Conservation (phyloP, 2,888 invertebrate genomes). For the Napeogenes inachia region DNA sequence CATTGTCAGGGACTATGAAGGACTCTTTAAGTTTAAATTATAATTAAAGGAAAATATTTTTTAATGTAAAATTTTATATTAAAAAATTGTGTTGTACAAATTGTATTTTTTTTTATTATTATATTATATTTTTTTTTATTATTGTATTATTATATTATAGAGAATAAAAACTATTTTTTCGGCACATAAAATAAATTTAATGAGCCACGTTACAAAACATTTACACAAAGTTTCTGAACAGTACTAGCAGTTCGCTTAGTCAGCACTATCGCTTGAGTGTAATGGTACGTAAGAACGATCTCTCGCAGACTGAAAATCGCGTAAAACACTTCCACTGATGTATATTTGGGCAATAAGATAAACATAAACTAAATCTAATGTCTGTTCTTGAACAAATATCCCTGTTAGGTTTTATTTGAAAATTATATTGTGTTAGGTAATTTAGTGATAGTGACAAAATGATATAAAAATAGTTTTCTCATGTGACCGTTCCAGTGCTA, state of each 20-base stretch:
- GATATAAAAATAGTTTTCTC: too few species aligned
- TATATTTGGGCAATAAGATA: not conserved
- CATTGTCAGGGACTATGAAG: slow-evolving; percentile 23
- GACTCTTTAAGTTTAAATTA: not conserved
- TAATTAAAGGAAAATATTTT: too few species aligned
- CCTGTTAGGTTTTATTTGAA: too few species aligned
- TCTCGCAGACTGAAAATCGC: slow-evolving; percentile 4
- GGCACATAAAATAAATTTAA: slow-evolving; percentile 35
- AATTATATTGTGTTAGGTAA: too few species aligned
- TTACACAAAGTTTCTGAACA: slow-evolving; percentile 42
- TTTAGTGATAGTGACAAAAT: too few species aligned
- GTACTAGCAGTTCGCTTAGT: slow-evolving; percentile 50
- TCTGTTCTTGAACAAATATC: not conserved
- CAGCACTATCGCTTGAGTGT: slow-evolving; percentile 49
- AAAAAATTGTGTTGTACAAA: not conserved
- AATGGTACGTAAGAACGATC: slow-evolving; percentile 46
- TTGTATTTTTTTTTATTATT: not conserved
- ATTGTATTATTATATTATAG: too few species aligned
- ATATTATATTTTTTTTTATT: too few species aligned
- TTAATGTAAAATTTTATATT: not conserved
- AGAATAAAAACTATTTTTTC: not conserved
- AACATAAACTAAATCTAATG: too few species aligned
- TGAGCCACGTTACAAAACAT: slow-evolving; percentile 56
- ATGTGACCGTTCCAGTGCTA: too few species aligned
- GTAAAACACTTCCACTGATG: not conserved